Base-by-base conservation (phyloP, 2,888 invertebrate genomes). In the Melangyna quadrimaculata region DNA sequence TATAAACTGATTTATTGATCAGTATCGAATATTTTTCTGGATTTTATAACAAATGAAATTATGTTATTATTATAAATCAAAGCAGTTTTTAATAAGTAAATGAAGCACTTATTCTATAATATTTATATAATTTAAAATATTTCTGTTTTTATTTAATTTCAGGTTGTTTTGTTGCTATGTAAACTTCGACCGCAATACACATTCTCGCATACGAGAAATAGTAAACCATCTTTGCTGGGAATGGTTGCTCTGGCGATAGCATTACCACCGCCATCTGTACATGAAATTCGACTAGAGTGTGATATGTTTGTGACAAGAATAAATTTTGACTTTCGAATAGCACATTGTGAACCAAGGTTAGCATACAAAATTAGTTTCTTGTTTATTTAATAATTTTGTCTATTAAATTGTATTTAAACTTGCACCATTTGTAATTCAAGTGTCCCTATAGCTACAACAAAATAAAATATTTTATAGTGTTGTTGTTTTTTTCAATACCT, bases 301-400 rank as follows among this genome's bases (percentile, higher is more conserved):
- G 98, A 98, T 91, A 97, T 97, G 97, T 99, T 99, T 93, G 98
- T 99, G 89, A 98, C 98, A 82, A 95, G 98, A 90, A 96, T 99
- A 90, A 97, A 96, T 92, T 98, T 98, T 90, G 98, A 98, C 93
- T 98, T 99, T 93, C 95, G 97, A 93, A 96, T 99, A 94, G 97
- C 98, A 87, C 98, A 99, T 92, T 98, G 98, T 92, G 99, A 99
- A 92, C 98, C 98, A 90, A 96, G 96, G 98, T 98, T 93, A 94
- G 94, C 91, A 48, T 53, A 55, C 12, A 51, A 55, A 29, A 10
- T 48, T 1, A 22, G 10, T 10, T 1, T 3, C 22, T 45, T 22
- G 1, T 45, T 45, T 19, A 19, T 19, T 45, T 22, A 32, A 7
- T 32, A 32, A 32, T 4, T 32, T 32, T 5, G 32, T 9, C 2